Percentiles rank a stretch among this genome's conserved stretches.
These are phyloP conservation scores for Tubiluchus corallicola DNA, from an alignment of 2,888 invertebrate genomes.

Conservation along the genomic window DNA sequence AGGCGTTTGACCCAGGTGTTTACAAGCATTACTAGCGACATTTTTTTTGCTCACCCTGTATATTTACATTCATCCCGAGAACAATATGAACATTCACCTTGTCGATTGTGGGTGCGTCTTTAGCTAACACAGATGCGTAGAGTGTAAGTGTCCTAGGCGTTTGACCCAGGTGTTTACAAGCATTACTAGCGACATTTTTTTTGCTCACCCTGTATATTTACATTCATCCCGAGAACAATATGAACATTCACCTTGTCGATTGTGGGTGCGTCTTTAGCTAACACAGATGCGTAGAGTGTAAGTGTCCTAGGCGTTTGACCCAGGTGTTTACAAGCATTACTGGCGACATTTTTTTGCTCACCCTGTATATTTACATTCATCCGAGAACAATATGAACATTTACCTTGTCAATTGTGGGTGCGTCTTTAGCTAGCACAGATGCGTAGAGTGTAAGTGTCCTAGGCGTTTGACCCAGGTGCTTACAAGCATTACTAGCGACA, in stretches of 20 bases:
- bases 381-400: constrained; percentile 1
- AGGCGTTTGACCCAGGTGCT: constrained; percentile 49
- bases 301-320: constrained; percentile 51
- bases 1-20: constrained; percentile 49
- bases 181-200: constrained; percentile 49
- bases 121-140: constrained; percentile 50
- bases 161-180: constrained; percentile 49
- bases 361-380: too few species aligned
- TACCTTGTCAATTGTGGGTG: constrained; percentile 25
- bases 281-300: constrained; percentile 53
- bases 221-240: too few species aligned
- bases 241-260: constrained; percentile 21
- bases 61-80: too few species aligned
- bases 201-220: too few species aligned
- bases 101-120: constrained; percentile 34
- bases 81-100: constrained; percentile 19
- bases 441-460: constrained; percentile 56
- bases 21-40: constrained; percentile 50
- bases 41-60: too few species aligned
- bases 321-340: constrained; percentile 48
- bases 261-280: constrained; percentile 41
- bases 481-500: constrained; percentile 50
- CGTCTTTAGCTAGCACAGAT: constrained; percentile 47
- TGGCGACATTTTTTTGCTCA: too few species aligned
- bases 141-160: constrained; percentile 53